phyloP scores from a whole-genome alignment of 2,797 vertebrate species.

The Poeciliopsis gracilis region DNA sequence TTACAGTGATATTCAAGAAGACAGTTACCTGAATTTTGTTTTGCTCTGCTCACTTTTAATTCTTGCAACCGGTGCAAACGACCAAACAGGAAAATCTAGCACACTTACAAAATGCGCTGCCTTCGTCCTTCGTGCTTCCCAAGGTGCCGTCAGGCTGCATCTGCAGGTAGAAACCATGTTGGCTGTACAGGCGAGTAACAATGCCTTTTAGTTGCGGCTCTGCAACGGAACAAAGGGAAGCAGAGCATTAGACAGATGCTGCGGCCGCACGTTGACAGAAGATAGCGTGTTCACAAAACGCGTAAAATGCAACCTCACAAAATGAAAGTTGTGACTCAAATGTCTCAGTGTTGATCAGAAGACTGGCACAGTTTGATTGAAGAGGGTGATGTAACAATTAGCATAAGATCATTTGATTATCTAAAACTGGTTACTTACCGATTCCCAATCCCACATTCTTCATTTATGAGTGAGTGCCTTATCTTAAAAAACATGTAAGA shows the following conservation, averaged over 20 bases:
- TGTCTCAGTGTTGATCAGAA: neutral
- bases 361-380: neutral
- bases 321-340: conserved; percentile 1
- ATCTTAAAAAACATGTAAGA: neutral
- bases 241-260: conserved; percentile 23
- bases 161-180: conserved; percentile 97
- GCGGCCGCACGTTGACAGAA: conserved; percentile 2
- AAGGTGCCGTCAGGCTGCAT: conserved; percentile 96
- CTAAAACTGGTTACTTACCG: neutral
- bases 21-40: conserved; percentile 1
- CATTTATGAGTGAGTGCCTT: too few species aligned
- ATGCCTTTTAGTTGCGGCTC: conserved; percentile 99
- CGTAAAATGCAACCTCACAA: conserved; percentile 5
- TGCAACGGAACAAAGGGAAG: conserved; percentile 68
- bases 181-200: conserved; percentile 95
- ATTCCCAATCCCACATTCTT: neutral
- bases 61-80: neutral
- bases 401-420: neutral
- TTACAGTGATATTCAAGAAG: neutral
- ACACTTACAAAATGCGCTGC: conserved; percentile 86
- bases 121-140: conserved; percentile 97
- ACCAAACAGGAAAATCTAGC: conserved; percentile 5
- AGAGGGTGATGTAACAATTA: neutral
- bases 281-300: conserved; percentile 12
- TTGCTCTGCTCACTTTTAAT: neutral